phyloP scores from a whole-genome alignment of 2,797 vertebrate species.

The Periparus ater region DNA sequence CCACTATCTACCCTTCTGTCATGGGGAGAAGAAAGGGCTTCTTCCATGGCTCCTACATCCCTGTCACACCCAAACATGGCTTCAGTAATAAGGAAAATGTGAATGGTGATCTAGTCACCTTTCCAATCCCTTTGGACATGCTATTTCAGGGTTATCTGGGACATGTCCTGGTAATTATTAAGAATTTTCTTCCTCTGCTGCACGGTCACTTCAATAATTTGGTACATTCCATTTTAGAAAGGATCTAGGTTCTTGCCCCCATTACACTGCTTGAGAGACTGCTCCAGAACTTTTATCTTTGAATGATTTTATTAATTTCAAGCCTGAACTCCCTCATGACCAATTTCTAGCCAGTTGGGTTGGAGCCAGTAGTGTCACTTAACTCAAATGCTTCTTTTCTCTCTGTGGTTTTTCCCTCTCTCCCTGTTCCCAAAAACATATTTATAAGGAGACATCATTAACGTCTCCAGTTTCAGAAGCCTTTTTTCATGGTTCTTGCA shows the following conservation, averaged over 20 bases:
- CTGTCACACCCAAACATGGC: rapidly evolving
- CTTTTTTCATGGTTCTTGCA: neutral
- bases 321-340: neutral
- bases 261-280: neutral
- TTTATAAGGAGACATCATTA: neutral
- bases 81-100: neutral
- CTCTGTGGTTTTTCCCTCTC: neutral
- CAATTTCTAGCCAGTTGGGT: neutral
- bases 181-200: neutral
- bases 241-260: neutral
- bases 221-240: neutral
- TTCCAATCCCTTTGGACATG: neutral
- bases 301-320: neutral
- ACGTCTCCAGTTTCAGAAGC: neutral
- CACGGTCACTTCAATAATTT: neutral
- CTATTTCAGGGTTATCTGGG: neutral
- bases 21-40: neutral
- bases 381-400: neutral
- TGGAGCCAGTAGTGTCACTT: neutral
- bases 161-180: neutral
- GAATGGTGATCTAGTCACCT: neutral
- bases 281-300: neutral
- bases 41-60: neutral
- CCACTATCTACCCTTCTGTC: rapidly evolving
- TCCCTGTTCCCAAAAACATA: neutral